Percentiles rank a stretch among this genome's conserved stretches.
Evolutionary conservation across 2,113 vertebrate genomes (phyloP).

Genomic region (Potamarius usumacintae): DNA sequence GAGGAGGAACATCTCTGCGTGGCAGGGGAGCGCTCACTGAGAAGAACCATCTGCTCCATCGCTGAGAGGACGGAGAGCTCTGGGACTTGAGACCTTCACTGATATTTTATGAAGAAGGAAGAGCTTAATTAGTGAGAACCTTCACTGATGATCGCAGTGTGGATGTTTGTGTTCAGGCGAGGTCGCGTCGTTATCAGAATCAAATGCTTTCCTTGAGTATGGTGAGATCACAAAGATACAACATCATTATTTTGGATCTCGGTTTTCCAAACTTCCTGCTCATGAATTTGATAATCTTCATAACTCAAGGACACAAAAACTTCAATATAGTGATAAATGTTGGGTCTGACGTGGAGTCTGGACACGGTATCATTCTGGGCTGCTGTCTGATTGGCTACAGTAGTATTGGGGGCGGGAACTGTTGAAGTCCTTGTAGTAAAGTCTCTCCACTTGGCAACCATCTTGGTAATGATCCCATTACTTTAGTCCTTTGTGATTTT

Average conservation of each 20-base stretch:
- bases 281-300: not conserved
- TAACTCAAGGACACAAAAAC: not conserved
- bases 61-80: constrained; percentile 43
- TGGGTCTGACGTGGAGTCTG: not conserved
- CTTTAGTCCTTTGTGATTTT: not conserved
- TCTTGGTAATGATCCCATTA: not conserved
- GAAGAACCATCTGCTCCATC: constrained; percentile 60
- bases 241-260: not conserved
- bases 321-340: not conserved
- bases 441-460: not conserved
- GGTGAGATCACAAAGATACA: not conserved
- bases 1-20: constrained; percentile 48
- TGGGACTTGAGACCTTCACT: not conserved
- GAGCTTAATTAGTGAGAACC: constrained; percentile 56
- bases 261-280: not conserved
- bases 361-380: not conserved
- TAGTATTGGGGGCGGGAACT: not conserved
- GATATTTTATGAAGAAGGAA: constrained; percentile 8
- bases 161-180: constrained; percentile 34
- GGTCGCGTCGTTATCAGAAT: constrained; percentile 33
- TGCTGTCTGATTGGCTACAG: not conserved
- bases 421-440: too few species aligned
- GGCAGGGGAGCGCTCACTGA: constrained; percentile 59
- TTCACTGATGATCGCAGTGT: constrained; percentile 48
- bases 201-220: not conserved